These are phyloP conservation scores for Cephus sareptanus DNA, from an alignment of 2,888 invertebrate genomes.

Conservation along the genomic window DNA sequence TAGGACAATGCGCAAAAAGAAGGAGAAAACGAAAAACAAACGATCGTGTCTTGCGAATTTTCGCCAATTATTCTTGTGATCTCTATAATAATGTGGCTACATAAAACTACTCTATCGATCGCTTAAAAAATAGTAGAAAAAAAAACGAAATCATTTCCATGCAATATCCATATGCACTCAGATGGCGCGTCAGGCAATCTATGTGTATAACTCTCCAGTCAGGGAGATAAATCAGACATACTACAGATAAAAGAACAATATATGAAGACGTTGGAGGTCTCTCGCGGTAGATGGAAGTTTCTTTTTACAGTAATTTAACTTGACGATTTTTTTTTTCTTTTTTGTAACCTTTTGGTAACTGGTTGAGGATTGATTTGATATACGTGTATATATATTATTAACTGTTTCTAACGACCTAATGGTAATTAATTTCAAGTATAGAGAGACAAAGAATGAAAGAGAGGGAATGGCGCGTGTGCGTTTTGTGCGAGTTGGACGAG, in stretches of 20 bases:
- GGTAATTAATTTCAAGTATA: conserved; percentile 42
- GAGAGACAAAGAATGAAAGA: conserved; percentile 19
- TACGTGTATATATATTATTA: conserved; percentile 52
- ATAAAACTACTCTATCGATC: background rate
- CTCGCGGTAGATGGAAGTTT: conserved; percentile 46
- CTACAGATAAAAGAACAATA: background rate
- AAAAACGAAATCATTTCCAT: background rate
- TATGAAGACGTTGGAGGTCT: conserved; percentile 28
- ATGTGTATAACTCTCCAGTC: background rate
- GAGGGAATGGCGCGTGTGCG: conserved; percentile 17
- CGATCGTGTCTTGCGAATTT: background rate
- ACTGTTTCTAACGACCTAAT: conserved; percentile 56
- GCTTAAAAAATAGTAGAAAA: background rate
- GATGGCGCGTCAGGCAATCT: background rate
- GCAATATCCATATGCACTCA: background rate
- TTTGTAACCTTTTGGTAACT: conserved; percentile 42
- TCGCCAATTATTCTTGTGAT: background rate
- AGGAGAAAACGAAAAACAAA: background rate
- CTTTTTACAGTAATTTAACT: conserved; percentile 54
- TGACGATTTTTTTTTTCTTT: conserved; percentile 51
- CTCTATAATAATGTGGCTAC: background rate
- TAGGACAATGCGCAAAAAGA: background rate
- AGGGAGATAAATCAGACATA: background rate
- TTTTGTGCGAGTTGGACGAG: conserved; percentile 11
- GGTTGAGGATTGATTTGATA: conserved; percentile 57